Conservation (phyloP, 2,797 vertebrate species). For the Lepilemur septentrionalis region DNA sequence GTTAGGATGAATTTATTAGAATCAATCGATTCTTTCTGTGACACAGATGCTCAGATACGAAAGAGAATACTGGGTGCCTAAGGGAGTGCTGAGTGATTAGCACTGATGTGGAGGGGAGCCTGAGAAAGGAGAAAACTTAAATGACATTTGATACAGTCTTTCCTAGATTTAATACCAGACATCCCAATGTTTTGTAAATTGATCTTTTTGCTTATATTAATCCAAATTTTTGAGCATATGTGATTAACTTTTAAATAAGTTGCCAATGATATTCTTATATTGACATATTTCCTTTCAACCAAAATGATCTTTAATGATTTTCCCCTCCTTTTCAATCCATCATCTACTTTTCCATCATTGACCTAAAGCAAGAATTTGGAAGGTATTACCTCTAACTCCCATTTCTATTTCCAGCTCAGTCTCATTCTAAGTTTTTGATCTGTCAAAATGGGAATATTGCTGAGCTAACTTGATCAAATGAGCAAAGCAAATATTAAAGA, state of each 20-base stretch:
- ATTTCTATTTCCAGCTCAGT: not conserved
- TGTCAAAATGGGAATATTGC: not conserved
- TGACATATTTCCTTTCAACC: not conserved
- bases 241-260: slow-evolving; percentile 44
- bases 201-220: slow-evolving; percentile 1
- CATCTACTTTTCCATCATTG: not conserved
- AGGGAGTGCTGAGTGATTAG: slow-evolving; percentile 23
- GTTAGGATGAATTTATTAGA: slow-evolving; percentile 50
- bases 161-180: not conserved
- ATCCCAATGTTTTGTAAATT: not conserved
- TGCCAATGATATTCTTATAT: not conserved
- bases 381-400: not conserved
- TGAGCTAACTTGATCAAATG: not conserved
- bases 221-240: not conserved
- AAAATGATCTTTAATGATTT: slow-evolving; percentile 3
- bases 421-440: not conserved
- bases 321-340: not conserved
- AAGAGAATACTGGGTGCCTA: slow-evolving; percentile 23
- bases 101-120: not conserved
- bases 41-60: slow-evolving; percentile 11
- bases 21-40: not conserved
- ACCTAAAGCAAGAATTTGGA: slow-evolving; percentile 21
- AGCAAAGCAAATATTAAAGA: slow-evolving; percentile 50
- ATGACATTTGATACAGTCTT: not conserved
- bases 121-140: not conserved